Evolutionary conservation across 1,140 invertebrate genomes (phyloP), one percentile per base, ranked within the genome.

Genomic region (Bombus superbus): DNA sequence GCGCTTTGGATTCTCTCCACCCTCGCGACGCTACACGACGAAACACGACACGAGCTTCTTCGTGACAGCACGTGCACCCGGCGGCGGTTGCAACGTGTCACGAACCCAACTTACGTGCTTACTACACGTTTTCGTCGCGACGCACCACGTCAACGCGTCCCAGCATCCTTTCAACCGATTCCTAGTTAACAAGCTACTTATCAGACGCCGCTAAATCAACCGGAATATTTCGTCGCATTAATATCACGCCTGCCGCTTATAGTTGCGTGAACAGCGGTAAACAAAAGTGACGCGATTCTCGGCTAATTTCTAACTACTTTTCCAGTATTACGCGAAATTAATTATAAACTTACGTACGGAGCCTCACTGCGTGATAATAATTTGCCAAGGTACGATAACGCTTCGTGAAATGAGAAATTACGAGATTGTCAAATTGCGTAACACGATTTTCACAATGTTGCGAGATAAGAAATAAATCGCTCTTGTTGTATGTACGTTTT

Each of bases 151-250:
- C 57, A 47, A n/a, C 38, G 35, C 76, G 18, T 22, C 47, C 47
- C 47, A 22, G 47, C 47, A 22, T 53, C 47, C 47, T 53, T 53
- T 53, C 47, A 53, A 28, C 40, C 13, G 25, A 35, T 9, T 22
- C 28, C 25, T 10, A 32, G 40, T 79, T 84, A 78, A 71, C 47
- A 4, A 79, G 76, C 11, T 71, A 72, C 69, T 79, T 72, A 79
- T 71, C 76, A 53, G 57, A 10, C 22, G 10, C 13, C 22, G 64
- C 2, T 59, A 53, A 57, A 38, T 57, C 78, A 57, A 2, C 77
- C 28, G 6, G 28, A 40, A 69, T 57, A 68, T 77, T 42, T 77
- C 42, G 11, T 57, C 9, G 35, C 25, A 13, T 25, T 71, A 40
- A 71, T 18, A 32, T 68, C 66, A 35, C 9, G 15, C 18, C 18